Conservation (phyloP, 2,113 vertebrate species). For the Ellobius talpinus region DNA sequence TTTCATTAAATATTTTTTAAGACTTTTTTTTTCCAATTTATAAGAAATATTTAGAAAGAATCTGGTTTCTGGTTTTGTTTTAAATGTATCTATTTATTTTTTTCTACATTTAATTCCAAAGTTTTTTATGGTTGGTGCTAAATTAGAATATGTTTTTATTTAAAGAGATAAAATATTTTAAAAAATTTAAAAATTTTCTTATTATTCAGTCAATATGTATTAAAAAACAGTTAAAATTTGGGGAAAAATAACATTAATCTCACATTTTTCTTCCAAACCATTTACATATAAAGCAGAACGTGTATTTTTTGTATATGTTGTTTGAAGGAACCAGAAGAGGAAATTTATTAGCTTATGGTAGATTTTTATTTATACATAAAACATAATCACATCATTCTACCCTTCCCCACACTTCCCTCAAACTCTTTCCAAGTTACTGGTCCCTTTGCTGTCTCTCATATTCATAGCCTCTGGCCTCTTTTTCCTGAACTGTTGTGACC, state of each 20-base stretch:
- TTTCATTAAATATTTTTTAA: neutral
- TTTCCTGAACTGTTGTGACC: neutral
- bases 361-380: neutral
- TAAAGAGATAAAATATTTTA: neutral
- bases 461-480: neutral
- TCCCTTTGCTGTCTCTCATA: neutral
- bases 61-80: neutral
- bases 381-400: neutral
- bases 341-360: neutral
- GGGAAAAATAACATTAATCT: neutral
- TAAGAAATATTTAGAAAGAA: neutral
- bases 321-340: neutral
- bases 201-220: neutral
- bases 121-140: neutral
- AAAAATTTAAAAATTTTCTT: neutral
- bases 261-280: neutral
- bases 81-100: too few species aligned
- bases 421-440: neutral
- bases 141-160: neutral
- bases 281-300: neutral
- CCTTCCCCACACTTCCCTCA: neutral
- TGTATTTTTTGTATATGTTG: neutral
- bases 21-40: neutral
- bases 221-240: neutral
- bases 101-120: neutral